Evolutionary conservation across 2,797 vertebrate species (phyloP), one percentile per base, ranked within the genome.

Genomic region (Sebastes baramenuke): DNA sequence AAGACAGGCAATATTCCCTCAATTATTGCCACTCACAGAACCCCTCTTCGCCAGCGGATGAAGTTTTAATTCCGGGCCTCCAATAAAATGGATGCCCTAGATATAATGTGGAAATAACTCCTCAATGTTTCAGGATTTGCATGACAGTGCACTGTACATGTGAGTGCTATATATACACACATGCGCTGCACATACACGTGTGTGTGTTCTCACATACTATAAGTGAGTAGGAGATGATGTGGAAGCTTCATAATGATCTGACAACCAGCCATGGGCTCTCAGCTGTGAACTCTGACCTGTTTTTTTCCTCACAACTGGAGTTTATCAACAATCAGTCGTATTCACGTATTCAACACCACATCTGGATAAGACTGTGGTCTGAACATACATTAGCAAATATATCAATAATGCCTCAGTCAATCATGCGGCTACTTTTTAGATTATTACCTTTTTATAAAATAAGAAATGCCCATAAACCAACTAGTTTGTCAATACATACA

Each of bases 1-100:
- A 69, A 93, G 91, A 91, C 92, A 92, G 91, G 90, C 92, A 93
- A 94, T 94, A 94, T 90, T 92, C 90, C 85, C 81, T 91, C 93
- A 94, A 94, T 95, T 94, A 94, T 93, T 88, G 83, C 85, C 89
- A 86, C 89, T 93, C 93, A 88, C 89, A 83, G 86, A 90, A 87
- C 55, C 88, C 88, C 74, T 88, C 87, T 84, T 82, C 67, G 61
- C 86, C 90, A 77, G 80, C 84, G 89, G 93, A 92, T 92, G 91
- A 92, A 91, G 93, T 93, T 94, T 94, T 93, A 94, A 94, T 94
- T 94, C 91, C 86, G 80, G 83, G 76, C 75, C 72, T 78, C 82
- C 80, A 88, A 92, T 93, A 89, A 93, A 92, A 93, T 88, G 85
- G 88, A 91, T 89, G 88, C 85, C 88, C 91, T 80, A 84, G 86